Conservation (phyloP, 2,113 vertebrate genomes). For the Chaenogobius annularis region DNA sequence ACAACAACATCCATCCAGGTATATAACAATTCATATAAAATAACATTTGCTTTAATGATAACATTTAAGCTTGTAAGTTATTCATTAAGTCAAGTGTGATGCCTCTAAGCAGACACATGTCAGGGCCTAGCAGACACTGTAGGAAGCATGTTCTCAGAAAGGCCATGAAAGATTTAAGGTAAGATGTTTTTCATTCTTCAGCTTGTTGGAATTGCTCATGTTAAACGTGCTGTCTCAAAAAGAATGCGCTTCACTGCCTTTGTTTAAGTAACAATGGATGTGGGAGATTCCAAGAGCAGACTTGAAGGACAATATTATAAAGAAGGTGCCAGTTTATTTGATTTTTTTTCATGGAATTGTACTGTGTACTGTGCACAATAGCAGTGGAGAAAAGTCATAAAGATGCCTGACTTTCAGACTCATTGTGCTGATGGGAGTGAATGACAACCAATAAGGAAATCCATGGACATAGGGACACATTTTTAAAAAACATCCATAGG, state of each 20-base stretch:
- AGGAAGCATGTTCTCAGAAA: not conserved
- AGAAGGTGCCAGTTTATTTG: not conserved
- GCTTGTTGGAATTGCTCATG: not conserved
- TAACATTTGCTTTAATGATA: not conserved
- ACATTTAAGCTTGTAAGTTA: not conserved
- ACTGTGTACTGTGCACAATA: not conserved
- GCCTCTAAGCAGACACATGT: not conserved
- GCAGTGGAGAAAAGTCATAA: no score
- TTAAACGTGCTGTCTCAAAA: not conserved
- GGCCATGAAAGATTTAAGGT: not conserved
- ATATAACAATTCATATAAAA: not conserved
- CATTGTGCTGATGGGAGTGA: no score
- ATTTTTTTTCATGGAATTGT: not conserved
- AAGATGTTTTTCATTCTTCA: slow-evolving; percentile 4
- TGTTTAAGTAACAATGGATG: not conserved
- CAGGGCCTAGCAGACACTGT: not conserved
- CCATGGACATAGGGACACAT: no score
- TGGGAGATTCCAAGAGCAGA: not conserved
- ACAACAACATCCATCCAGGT: not conserved
- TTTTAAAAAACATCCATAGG: no score
- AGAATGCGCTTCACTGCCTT: not conserved
- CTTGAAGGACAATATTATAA: no score
- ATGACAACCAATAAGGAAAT: no score
- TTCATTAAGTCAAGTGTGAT: not conserved
- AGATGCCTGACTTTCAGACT: no score